Conservation (phyloP, 2,113 vertebrate species). For the Notothenia coriiceps region DNA sequence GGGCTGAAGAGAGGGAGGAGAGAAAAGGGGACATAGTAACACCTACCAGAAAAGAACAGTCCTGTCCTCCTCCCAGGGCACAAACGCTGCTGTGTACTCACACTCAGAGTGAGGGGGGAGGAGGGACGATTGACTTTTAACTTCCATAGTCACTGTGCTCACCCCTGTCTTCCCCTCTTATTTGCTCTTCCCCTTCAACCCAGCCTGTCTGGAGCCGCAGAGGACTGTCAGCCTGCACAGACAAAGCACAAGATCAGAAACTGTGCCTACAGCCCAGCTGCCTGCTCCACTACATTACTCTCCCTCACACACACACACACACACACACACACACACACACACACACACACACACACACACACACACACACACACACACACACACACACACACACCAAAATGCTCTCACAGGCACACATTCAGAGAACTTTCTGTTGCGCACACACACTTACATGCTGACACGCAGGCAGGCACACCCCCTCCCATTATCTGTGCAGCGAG, state of each 20-base stretch:
- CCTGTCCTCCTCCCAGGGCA: conserved; percentile 56
- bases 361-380: no score
- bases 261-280: conserved; percentile 57
- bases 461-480: conserved; percentile 59
- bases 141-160: conserved; percentile 36
- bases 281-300: conserved; percentile 48
- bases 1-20: conserved; percentile 49
- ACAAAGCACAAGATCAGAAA: conserved; percentile 61
- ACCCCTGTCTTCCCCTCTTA: conserved; percentile 7
- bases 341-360: no score
- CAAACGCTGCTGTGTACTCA: conserved; percentile 30
- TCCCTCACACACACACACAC: conserved; percentile 11
- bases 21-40: conserved; percentile 56
- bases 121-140: conserved; percentile 64
- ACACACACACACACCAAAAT: conserved; percentile 34
- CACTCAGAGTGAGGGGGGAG: conserved; percentile 20
- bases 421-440: conserved; percentile 56
- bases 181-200: conserved; percentile 28
- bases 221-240: conserved; percentile 56
- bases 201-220: conserved; percentile 48
- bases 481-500: conserved; percentile 66
- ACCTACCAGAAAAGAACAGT: conserved; percentile 70
- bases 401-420: conserved; percentile 45
- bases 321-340: no score
- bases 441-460: conserved; percentile 56